Evolutionary conservation across 2,113 vertebrate genomes (phyloP).

Genomic region (Sakesphorus luctuosus): DNA sequence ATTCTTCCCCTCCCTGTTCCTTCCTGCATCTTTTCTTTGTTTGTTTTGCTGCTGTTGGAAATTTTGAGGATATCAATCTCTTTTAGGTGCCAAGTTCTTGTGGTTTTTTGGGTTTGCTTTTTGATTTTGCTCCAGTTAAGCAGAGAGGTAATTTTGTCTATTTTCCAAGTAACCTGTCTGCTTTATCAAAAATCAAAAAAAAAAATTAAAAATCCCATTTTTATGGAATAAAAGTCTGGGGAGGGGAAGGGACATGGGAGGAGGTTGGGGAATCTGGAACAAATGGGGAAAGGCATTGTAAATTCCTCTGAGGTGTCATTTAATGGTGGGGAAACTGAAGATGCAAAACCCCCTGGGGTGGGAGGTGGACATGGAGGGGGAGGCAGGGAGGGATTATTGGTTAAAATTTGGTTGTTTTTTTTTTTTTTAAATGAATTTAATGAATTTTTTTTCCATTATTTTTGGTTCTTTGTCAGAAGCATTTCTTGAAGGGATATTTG

Average conservation of each 20-base stretch:
- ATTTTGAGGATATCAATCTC: constrained; percentile 62
- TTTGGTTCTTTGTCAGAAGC: neutral
- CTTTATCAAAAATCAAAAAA: neutral
- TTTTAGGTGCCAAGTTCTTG: constrained; percentile 4
- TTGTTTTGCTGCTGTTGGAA: constrained; percentile 54
- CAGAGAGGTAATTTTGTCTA: constrained; percentile 21
- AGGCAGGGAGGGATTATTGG: neutral
- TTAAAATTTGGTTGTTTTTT: neutral
- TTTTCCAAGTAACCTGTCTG: constrained; percentile 52
- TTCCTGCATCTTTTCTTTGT: constrained; percentile 11
- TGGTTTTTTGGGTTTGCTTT: neutral
- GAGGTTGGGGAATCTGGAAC: constrained; percentile 12
- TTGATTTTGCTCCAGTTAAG: constrained; percentile 22
- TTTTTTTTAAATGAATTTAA: neutral
- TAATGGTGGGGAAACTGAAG: constrained; percentile 46
- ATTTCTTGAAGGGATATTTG: constrained; percentile 89
- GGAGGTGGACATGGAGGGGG: neutral
- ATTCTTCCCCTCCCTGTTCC: constrained; percentile 3
- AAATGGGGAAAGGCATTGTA: neutral
- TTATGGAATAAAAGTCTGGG: constrained; percentile 15
- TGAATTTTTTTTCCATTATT: neutral
- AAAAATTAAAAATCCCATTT: neutral
- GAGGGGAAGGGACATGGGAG: neutral
- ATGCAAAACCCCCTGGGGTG: constrained; percentile 24
- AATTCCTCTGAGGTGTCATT: constrained; percentile 16